Percentiles rank a stretch among this genome's conserved stretches.
Evolutionary conservation across 1,140 invertebrate genomes (phyloP).

Genomic region (Cydia splendana): DNA sequence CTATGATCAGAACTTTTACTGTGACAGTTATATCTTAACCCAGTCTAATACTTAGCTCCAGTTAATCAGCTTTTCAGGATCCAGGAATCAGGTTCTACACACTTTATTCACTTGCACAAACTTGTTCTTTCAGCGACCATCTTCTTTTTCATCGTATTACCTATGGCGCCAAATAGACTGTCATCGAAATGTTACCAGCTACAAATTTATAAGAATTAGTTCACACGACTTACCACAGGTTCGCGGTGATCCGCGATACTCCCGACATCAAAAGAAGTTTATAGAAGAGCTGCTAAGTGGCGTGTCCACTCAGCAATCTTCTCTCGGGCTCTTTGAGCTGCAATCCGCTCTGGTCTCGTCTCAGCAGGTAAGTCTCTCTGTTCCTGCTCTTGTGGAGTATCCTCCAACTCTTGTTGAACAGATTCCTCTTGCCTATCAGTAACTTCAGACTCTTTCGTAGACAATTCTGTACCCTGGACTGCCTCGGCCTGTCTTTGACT

Average conservation of each 20-base stretch:
- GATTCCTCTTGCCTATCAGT: slow-evolving; percentile 1
- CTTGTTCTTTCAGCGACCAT: too few relatives aligned
- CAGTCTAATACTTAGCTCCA: too few relatives aligned
- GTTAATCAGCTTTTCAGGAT: too few relatives aligned
- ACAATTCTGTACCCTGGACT: neutral
- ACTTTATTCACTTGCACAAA: too few relatives aligned
- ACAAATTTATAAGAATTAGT: too few relatives aligned
- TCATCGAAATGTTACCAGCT: too few relatives aligned
- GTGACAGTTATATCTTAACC: too few relatives aligned
- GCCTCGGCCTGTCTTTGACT: neutral
- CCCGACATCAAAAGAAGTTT: neutral
- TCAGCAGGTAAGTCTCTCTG: neutral
- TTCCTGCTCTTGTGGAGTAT: neutral
- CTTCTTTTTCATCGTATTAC: too few relatives aligned
- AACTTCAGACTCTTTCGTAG: neutral
- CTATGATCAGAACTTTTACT: too few relatives aligned
- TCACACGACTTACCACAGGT: too few relatives aligned
- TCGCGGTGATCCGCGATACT: neutral
- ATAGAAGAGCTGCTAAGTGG: neutral
- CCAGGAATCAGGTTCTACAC: too few relatives aligned
- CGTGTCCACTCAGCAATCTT: slow-evolving; percentile 9
- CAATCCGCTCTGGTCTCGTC: neutral
- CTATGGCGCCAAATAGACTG: too few relatives aligned
- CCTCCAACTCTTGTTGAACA: neutral
- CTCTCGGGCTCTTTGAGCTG: neutral